These are phyloP conservation scores for Hirudinaria manillensis DNA, from an alignment of 2,888 invertebrate genomes.

Conservation along the genomic window DNA sequence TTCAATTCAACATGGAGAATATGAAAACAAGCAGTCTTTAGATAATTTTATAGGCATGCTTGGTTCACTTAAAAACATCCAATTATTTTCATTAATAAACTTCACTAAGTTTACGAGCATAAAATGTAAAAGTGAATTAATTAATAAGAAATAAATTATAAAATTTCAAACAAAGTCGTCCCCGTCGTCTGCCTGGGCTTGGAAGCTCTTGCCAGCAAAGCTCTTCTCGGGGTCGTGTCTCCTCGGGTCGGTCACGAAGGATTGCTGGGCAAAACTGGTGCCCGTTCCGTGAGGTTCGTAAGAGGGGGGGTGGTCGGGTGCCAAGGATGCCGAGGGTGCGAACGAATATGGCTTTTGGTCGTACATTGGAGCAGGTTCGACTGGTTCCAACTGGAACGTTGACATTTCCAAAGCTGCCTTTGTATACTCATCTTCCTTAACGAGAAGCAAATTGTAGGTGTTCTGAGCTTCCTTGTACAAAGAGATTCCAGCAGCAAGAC, in stretches of 20 bases:
- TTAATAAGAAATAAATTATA: background rate
- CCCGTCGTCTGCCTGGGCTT: constrained; percentile 18
- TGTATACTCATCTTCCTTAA: constrained; percentile 37
- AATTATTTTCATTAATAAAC: too few relatives aligned
- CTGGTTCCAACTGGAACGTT: constrained; percentile 31
- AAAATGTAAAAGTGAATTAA: too few relatives aligned
- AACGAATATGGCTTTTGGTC: background rate
- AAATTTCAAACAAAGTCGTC: constrained; percentile 27
- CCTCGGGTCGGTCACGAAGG: background rate
- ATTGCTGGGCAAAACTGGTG: background rate
- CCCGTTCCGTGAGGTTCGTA: background rate
- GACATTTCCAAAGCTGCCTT: constrained; percentile 38
- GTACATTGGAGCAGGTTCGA: background rate
- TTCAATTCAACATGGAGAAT: too few relatives aligned
- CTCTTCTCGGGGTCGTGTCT: background rate
- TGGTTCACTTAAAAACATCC: too few relatives aligned
- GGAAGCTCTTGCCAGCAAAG: constrained; percentile 25
- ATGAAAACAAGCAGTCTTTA: too few relatives aligned
- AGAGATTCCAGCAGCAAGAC: constrained; percentile 33
- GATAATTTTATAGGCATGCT: too few relatives aligned
- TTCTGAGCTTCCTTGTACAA: constrained; percentile 38
- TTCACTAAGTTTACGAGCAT: too few relatives aligned
- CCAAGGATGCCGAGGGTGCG: constrained; percentile 3
- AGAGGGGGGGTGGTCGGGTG: background rate
- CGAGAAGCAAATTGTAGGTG: constrained; percentile 37